Percentiles rank a stretch among this genome's conserved stretches.
phyloP scores from a whole-genome alignment of 2,113 vertebrate genomes.

The Cairina moschata region DNA sequence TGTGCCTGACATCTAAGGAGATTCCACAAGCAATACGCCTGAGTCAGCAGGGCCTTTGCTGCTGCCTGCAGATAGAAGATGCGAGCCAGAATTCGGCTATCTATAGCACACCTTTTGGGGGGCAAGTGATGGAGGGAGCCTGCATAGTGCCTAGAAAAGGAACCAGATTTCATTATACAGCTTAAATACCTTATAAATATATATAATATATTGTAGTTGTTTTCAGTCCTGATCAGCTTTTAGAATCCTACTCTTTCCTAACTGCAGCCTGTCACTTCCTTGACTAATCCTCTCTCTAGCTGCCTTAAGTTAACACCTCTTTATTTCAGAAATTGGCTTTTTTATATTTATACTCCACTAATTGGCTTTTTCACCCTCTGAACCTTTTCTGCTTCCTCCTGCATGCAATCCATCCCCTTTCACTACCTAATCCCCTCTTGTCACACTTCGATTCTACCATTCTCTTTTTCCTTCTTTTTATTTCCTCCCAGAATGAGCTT shows the following conservation, averaged over 20 bases:
- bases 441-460: slow-evolving; percentile 27
- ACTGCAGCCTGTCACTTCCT: background rate
- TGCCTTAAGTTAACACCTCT: slow-evolving; percentile 21
- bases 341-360: slow-evolving; percentile 39
- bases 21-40: background rate
- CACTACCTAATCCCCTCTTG: slow-evolving; percentile 55
- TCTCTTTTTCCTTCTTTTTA: slow-evolving; percentile 17
- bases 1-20: background rate
- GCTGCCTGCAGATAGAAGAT: slow-evolving; percentile 38
- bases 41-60: slow-evolving; percentile 39
- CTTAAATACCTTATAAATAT: background rate
- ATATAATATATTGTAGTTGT: background rate
- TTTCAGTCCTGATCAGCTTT: background rate
- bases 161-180: background rate
- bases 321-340: slow-evolving; percentile 55
- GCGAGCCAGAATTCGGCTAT: background rate
- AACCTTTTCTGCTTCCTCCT: slow-evolving; percentile 37
- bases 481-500: slow-evolving; percentile 17
- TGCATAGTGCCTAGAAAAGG: background rate
- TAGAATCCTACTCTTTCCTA: background rate
- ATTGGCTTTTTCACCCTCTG: slow-evolving; percentile 58
- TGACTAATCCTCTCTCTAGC: background rate
- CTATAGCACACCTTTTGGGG: background rate
- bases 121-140: background rate
- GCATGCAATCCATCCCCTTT: background rate